These are phyloP conservation scores for Pterois miles DNA, from an alignment of 2,797 vertebrate species.

Conservation along the genomic window DNA sequence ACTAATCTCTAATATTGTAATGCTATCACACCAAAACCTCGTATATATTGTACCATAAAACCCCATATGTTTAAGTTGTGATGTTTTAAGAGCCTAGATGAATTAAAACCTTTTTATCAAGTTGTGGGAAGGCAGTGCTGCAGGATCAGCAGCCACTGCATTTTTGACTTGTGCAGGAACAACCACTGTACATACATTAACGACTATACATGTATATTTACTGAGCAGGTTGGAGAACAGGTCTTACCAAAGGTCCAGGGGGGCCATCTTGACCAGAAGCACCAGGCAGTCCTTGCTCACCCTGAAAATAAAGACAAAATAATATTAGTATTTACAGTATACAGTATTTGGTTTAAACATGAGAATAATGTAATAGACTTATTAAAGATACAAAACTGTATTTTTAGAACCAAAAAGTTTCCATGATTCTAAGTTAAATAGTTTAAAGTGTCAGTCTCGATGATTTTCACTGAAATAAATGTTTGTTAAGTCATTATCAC, in stretches of 20 bases:
- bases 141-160: neutral
- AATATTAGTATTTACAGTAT: neutral
- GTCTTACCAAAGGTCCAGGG: slow-evolving; percentile 93
- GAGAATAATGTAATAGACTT: neutral
- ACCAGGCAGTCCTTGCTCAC: slow-evolving; percentile 97
- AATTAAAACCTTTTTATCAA: neutral
- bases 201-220: neutral
- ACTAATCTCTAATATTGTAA: neutral
- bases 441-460: too few relatives aligned
- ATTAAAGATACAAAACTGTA: neutral
- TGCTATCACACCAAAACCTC: neutral
- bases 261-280: slow-evolving; percentile 94
- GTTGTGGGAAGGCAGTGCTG: neutral
- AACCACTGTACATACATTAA: too few relatives aligned
- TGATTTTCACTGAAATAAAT: too few relatives aligned
- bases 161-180: too few relatives aligned
- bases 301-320: slow-evolving; percentile 76
- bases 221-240: neutral
- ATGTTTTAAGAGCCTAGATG: too few relatives aligned
- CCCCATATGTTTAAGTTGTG: too few relatives aligned
- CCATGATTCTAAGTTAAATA: neutral
- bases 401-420: neutral
- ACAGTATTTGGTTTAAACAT: neutral
- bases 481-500: too few relatives aligned
- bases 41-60: neutral